Base-by-base conservation (phyloP, 35 echinoderm and acorn worm genomes). In the Lytechinus pictus region DNA sequence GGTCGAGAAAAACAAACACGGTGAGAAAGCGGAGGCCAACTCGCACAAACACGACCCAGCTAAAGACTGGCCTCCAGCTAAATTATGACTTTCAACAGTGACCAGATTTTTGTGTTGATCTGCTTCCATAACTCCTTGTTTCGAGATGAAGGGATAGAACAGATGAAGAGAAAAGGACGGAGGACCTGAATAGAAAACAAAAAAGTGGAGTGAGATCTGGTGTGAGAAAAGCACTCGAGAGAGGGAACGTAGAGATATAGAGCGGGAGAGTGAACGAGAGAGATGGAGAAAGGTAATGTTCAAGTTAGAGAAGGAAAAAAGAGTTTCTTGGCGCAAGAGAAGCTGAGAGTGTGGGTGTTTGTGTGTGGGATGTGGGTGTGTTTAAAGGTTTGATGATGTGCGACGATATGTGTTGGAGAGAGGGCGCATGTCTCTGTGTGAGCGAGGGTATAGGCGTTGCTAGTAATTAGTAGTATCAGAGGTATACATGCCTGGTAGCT, bases 1-100 rank as follows among this genome's bases (percentile, higher is more conserved):
- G 92, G 92, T 93, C 92, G 92, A 54, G 53, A 93, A 93, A 93
- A 54, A 93, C 92, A 93, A 93, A 93, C 92, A 93, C 13, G 10
- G 52, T 9, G 54, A 54, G 53, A 93, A 54, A 93, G 92, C 92
- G 54, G 54, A 93, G 92, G 92, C 92, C 92, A 93, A 53, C 9
- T n/a, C 54, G 92, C 92, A 93, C 92, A 93, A 93, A 93, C 92
- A 93, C 52, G 11, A 57, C 29, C 54, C 29, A 93, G 92, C 54
- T 93, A 57, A 79, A 93, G 92, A 28, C 92, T 93, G 54, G 53
- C 92, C 92, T 54, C 29, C 92, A 54, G 92, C 92, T 93, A 93
- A 93, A 93, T 93, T 93, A 93, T 93, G 92, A 93, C 92, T 93
- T 93, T 93, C 92, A 93, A 93, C 92, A 93, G 92, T 93, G 92